Evolutionary conservation across 2,113 vertebrate species (phyloP).

Genomic region (Tenebrosternarchus preto): DNA sequence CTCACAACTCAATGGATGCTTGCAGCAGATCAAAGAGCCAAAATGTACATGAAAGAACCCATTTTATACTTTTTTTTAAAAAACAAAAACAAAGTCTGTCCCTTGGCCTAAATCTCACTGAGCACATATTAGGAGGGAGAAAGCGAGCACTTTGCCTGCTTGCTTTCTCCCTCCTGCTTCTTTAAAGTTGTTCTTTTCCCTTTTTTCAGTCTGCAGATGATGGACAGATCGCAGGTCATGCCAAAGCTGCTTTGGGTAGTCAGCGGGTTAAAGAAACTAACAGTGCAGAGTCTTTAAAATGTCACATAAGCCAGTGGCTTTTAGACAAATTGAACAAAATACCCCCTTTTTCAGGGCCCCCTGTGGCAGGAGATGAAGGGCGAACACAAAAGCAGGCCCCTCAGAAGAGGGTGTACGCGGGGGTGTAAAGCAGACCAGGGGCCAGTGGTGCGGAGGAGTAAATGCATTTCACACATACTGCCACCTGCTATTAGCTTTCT

Average conservation of each 20-base stretch:
- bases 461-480: conserved; percentile 73
- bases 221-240: conserved; percentile 61
- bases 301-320: conserved; percentile 78
- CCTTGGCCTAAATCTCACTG: not conserved
- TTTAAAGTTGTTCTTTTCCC: conserved; percentile 20
- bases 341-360: conserved; percentile 67
- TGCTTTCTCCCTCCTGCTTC: conserved; percentile 34
- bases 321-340: conserved; percentile 83
- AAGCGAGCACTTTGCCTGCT: too few species aligned
- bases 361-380: conserved; percentile 69
- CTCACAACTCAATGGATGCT: too few species aligned
- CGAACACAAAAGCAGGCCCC: conserved; percentile 74
- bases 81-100: conserved; percentile 21
- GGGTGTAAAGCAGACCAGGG: conserved; percentile 74
- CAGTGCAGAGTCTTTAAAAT: conserved; percentile 74
- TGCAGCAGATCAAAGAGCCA: too few species aligned
- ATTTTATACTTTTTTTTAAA: conserved; percentile 56
- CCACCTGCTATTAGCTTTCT: conserved; percentile 83
- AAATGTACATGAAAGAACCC: too few species aligned
- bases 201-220: conserved; percentile 60
- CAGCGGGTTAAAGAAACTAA: conserved; percentile 76
- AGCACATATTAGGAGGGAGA: too few species aligned
- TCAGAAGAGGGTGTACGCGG: conserved; percentile 73
- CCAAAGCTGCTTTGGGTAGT: conserved; percentile 53
- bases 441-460: conserved; percentile 65